These are phyloP conservation scores for Orchesella flavescens DNA, from an alignment of 2,888 invertebrate genomes.

Conservation along the genomic window DNA sequence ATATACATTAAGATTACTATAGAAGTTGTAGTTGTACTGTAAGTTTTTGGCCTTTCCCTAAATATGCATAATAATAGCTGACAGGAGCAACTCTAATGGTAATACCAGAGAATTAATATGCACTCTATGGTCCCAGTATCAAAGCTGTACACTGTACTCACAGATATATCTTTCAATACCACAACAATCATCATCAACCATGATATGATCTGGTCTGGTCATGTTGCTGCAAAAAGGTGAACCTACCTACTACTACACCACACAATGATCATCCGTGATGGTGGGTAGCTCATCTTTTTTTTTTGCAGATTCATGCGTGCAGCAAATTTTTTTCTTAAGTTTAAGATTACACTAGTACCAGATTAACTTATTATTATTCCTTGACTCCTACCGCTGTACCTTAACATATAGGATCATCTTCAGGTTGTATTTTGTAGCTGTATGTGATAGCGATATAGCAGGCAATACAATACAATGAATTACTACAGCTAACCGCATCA, in stretches of 20 bases:
- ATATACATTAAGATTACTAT: background rate
- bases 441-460: background rate
- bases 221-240: conserved; percentile 1
- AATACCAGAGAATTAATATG: background rate
- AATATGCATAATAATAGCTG: conserved; percentile 13
- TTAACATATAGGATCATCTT: conserved; percentile 9
- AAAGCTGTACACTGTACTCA: background rate
- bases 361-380: background rate
- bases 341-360: background rate
- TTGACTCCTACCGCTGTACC: background rate
- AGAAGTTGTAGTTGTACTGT: conserved; percentile 40
- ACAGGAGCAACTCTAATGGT: background rate
- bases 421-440: background rate
- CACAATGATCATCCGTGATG: background rate
- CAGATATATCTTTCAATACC: background rate
- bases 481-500: background rate
- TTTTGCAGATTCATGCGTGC: conserved; percentile 1
- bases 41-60: conserved; percentile 36
- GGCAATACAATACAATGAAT: background rate
- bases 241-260: no score
- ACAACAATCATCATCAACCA: conserved; percentile 18
- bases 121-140: background rate
- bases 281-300: background rate
- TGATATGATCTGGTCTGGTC: background rate
- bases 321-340: background rate